Conservation (phyloP, 2,113 vertebrate genomes). For the Microtus oregoni region DNA sequence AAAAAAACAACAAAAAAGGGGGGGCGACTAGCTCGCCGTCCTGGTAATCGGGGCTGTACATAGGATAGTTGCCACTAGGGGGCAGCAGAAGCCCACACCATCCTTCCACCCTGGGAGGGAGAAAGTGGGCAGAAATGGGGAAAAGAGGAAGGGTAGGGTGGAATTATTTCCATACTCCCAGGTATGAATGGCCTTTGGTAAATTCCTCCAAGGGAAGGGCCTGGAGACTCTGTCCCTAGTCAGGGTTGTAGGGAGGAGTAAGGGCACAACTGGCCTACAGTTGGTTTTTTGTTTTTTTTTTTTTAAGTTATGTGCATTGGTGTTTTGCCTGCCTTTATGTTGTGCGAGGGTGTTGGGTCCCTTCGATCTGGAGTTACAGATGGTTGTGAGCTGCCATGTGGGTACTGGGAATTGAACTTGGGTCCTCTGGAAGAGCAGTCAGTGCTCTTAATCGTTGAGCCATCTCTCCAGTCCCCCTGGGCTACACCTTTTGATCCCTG, state of each 20-base stretch:
- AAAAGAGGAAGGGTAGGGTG: not conserved
- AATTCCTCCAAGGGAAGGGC: not conserved
- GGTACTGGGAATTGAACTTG: too few species aligned
- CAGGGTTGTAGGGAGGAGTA: not conserved
- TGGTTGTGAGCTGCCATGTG: too few species aligned
- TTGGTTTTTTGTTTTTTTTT: not conserved
- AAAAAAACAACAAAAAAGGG: too few species aligned
- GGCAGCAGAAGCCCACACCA: not conserved
- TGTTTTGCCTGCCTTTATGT: too few species aligned
- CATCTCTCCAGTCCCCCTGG: too few species aligned
- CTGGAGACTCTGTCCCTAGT: not conserved
- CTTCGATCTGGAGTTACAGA: too few species aligned
- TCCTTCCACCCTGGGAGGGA: too few species aligned
- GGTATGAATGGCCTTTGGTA: not conserved
- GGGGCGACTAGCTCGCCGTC: not conserved
- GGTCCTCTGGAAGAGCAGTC: too few species aligned
- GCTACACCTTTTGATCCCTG: not conserved
- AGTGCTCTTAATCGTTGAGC: too few species aligned
- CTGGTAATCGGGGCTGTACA: not conserved
- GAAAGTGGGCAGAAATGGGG: not conserved
- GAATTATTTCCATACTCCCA: not conserved
- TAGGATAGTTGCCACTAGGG: not conserved
- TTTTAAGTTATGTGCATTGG: too few species aligned
- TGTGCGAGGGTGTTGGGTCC: too few species aligned
- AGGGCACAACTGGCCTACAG: not conserved